phyloP scores from a whole-genome alignment of 2,888 invertebrate genomes.

The Zele albiditarsus region DNA sequence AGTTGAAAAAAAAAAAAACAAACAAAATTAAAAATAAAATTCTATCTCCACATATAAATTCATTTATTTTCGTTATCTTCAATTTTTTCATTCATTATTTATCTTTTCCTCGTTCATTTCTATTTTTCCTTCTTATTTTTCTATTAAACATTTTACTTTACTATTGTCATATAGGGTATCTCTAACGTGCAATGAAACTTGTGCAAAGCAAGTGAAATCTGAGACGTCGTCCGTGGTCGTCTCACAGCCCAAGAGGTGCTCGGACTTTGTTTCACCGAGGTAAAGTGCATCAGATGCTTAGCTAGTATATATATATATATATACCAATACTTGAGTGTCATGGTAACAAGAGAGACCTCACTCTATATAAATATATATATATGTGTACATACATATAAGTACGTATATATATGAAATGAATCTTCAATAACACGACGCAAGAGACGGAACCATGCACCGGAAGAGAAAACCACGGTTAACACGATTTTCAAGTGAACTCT shows the following conservation, averaged over 20 bases:
- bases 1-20: background rate
- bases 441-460: slow-evolving; percentile 22
- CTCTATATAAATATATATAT: background rate
- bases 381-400: slow-evolving; percentile 14
- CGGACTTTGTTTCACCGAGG: slow-evolving; percentile 39
- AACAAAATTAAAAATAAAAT: background rate
- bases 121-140: background rate
- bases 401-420: slow-evolving; percentile 10
- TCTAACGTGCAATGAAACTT: slow-evolving; percentile 38
- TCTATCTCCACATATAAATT: no score
- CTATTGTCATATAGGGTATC: background rate
- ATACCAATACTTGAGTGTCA: background rate
- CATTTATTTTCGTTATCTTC: background rate
- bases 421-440: slow-evolving; percentile 37
- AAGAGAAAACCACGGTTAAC: slow-evolving; percentile 41
- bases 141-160: slow-evolving; percentile 8
- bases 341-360: background rate
- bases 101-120: no score
- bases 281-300: slow-evolving; percentile 33
- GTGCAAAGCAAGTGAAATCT: slow-evolving; percentile 46
- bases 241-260: slow-evolving; percentile 14
- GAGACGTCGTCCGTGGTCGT: slow-evolving; percentile 32
- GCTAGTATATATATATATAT: slow-evolving; percentile 1
- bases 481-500: slow-evolving; percentile 39
- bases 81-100: background rate